Conservation (phyloP, 2,888 invertebrate species). For the Taenaris catops region DNA sequence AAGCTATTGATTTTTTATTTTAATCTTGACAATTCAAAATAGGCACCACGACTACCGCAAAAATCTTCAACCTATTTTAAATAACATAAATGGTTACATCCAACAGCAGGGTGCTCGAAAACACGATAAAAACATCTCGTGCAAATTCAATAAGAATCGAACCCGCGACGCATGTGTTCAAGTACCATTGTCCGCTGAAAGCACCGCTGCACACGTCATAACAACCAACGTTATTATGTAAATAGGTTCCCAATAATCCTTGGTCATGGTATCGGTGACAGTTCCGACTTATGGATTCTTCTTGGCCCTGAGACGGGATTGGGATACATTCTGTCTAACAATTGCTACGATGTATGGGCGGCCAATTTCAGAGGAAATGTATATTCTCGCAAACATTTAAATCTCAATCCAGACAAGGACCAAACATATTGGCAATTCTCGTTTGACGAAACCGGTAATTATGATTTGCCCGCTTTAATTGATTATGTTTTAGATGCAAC, state of each 20-base stretch:
- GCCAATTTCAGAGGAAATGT: conserved; percentile 77
- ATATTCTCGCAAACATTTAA: conserved; percentile 75
- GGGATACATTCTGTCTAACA: conserved; percentile 50
- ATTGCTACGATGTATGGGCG: conserved; percentile 68
- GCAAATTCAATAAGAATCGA: conserved; percentile 65
- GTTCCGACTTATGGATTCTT: conserved; percentile 38
- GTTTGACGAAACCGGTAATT: conserved; percentile 84
- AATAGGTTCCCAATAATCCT: no score
- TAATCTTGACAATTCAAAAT: no score
- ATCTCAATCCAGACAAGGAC: conserved; percentile 44
- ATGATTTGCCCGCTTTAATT: conserved; percentile 83
- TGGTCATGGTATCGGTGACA: conserved; percentile 41
- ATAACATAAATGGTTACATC: conserved; percentile 23
- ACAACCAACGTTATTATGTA: conserved; percentile 42
- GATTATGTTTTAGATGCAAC: conserved; percentile 50
- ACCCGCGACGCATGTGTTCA: conserved; percentile 65
- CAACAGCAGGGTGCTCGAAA: conserved; percentile 23
- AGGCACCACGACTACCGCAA: no score
- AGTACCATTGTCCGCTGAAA: conserved; percentile 46
- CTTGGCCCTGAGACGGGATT: conserved; percentile 48
- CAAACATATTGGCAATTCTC: conserved; percentile 73
- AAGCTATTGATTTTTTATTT: no score
- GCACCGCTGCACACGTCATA: conserved; percentile 56
- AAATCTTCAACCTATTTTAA: conserved; percentile 11
- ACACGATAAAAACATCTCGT: conserved; percentile 50